phyloP scores from a whole-genome alignment of 2,797 vertebrate species.

The Mus minutoides region DNA sequence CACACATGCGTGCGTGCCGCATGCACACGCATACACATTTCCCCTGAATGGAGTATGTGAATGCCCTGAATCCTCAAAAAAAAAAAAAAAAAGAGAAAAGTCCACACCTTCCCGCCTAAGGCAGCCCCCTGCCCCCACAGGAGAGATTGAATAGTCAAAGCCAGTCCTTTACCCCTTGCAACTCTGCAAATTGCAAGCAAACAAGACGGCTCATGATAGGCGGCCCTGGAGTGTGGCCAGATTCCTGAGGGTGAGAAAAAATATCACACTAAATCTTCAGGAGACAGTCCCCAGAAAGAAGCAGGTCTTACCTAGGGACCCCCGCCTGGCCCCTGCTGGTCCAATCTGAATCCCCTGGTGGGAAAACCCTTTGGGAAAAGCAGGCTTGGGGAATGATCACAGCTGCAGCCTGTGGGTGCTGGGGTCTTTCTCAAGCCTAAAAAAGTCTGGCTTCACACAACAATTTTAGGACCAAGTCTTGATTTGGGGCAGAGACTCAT shows the following conservation, averaged over 20 bases:
- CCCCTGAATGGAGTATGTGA: background rate
- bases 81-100: slow-evolving; percentile 43
- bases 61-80: background rate
- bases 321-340: background rate
- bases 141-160: slow-evolving; percentile 72
- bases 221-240: slow-evolving; percentile 73
- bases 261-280: slow-evolving; percentile 75
- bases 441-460: background rate
- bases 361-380: background rate
- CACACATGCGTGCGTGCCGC: no score
- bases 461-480: background rate
- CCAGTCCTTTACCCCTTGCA: slow-evolving; percentile 63
- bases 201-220: slow-evolving; percentile 79
- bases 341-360: background rate
- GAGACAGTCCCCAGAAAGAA: slow-evolving; percentile 71
- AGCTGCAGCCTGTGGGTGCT: background rate
- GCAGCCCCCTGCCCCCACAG: slow-evolving; percentile 20
- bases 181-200: slow-evolving; percentile 74
- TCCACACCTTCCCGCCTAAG: background rate
- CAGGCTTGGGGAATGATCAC: background rate
- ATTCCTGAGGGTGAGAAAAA: slow-evolving; percentile 82
- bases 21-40: background rate
- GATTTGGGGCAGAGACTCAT: background rate
- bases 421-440: background rate
- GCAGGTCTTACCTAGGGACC: slow-evolving; percentile 1